A percentile compares a stretch with the other conserved stretches of the same genome.
These are phyloP conservation scores for Iselma pallidipennis DNA, from an alignment of 2,888 invertebrate species.

Conservation along the genomic window DNA sequence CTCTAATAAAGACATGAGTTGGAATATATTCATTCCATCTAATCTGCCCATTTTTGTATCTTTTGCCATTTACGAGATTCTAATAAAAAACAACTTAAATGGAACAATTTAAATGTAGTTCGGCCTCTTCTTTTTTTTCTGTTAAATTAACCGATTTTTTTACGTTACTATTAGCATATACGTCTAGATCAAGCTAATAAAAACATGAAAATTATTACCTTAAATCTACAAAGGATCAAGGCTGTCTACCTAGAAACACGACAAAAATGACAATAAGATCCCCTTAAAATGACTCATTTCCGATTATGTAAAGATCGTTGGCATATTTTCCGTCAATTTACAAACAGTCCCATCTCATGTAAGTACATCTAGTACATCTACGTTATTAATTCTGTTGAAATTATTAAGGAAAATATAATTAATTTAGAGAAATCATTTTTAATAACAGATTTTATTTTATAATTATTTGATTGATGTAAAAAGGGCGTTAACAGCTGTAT, in stretches of 20 bases:
- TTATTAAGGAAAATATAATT: not conserved
- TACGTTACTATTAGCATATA: no score
- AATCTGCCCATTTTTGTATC: no score
- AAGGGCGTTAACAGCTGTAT: not conserved
- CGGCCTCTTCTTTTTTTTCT: no score
- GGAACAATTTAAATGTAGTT: no score
- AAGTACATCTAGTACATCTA: no score
- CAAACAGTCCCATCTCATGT: no score
- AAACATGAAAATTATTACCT: not conserved
- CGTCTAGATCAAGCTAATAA: not conserved
- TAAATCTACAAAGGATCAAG: not conserved
- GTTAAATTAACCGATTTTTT: no score
- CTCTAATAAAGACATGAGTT: no score
- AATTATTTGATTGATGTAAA: not conserved
- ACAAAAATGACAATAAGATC: not conserved
- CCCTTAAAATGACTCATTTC: not conserved
- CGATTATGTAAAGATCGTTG: not conserved
- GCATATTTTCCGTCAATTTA: no score
- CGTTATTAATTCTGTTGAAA: not conserved
- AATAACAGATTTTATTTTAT: not conserved
- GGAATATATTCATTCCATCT: no score
- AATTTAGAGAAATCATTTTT: not conserved
- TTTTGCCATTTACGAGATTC: no score
- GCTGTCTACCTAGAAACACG: not conserved
- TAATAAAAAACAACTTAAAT: no score